Evolutionary conservation across 2,797 vertebrate genomes (phyloP).

Genomic region (Merluccius polli): DNA sequence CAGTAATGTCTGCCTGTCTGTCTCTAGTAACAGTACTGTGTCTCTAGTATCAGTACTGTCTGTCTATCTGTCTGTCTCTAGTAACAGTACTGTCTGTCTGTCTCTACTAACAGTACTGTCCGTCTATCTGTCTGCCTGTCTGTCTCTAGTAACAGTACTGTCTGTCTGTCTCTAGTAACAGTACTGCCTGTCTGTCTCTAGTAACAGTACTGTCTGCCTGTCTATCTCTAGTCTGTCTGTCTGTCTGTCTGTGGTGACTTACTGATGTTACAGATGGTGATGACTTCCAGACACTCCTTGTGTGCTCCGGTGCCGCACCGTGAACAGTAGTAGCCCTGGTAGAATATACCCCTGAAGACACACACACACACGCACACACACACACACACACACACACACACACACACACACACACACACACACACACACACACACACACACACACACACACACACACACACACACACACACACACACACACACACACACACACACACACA

Average conservation of each 20-base stretch:
- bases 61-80: slow-evolving; percentile 1
- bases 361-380: slow-evolving; percentile 29
- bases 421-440: background rate
- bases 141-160: slow-evolving; percentile 47
- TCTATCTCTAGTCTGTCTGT: background rate
- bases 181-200: too few relatives aligned
- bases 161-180: background rate
- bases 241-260: slow-evolving; percentile 53
- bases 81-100: too few relatives aligned
- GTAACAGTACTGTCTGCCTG: background rate
- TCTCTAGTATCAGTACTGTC: too few relatives aligned
- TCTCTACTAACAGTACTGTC: background rate
- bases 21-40: background rate
- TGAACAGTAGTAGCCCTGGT: slow-evolving; percentile 94
- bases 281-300: slow-evolving; percentile 95
- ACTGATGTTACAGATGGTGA: slow-evolving; percentile 95
- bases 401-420: slow-evolving; percentile 3
- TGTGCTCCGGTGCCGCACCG: slow-evolving; percentile 92
- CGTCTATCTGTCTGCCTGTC: slow-evolving; percentile 2
- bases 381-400: slow-evolving; percentile 11
- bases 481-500: background rate
- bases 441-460: background rate
- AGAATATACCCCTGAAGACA: slow-evolving; percentile 88
- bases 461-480: background rate
- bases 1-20: background rate